Evolutionary conservation across 2,888 invertebrate genomes (phyloP), one percentile per base, ranked within the genome.

Genomic region (Mythimna albipuncta): DNA sequence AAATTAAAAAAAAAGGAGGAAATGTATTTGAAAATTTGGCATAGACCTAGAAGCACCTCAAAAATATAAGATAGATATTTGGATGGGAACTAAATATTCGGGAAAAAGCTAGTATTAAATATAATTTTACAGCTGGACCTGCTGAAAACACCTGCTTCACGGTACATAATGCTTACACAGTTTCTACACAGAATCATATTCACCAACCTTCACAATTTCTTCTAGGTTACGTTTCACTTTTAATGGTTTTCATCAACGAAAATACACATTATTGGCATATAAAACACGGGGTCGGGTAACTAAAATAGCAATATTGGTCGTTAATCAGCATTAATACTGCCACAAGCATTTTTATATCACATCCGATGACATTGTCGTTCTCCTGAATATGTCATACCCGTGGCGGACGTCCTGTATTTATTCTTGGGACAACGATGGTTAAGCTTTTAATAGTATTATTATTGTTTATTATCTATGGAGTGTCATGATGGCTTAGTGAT

Each of bases 231-330:
- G 0, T 47, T 64, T 41, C 68, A 50, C 26, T 68, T 50, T 47
- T 68, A 64, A 44, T 74, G 41, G 54, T 62, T 64, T 69, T 55
- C 32, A 59, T 63, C 32, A 76, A 32, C 32, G 41, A 64, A 64
- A 64, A 64, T 54, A 73, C 19, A 70, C 62, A 41, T 70, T 62
- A 13, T 55, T 41, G 19, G 54, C 26, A 58, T 26, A 52, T 55
- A 35, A 57, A 67, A 52, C 41, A 11, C 19, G 7, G 26, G 16
- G 16, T 1, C n/a, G 21, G 26, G 64, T 61, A 26, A 52, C 50
- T 9, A 41, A 61, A 76, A 77, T 68, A 77, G 52, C 21, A 76
- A 54, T 57, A 68, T 64, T 71, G 71, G 67, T 76, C 77, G 68
- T 77, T 76, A 77, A 57, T 50, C 52, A 32, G 50, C 44, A 26